Base-by-base conservation (phyloP, 1,140 invertebrate species). In the Neuroterus valhalla region DNA sequence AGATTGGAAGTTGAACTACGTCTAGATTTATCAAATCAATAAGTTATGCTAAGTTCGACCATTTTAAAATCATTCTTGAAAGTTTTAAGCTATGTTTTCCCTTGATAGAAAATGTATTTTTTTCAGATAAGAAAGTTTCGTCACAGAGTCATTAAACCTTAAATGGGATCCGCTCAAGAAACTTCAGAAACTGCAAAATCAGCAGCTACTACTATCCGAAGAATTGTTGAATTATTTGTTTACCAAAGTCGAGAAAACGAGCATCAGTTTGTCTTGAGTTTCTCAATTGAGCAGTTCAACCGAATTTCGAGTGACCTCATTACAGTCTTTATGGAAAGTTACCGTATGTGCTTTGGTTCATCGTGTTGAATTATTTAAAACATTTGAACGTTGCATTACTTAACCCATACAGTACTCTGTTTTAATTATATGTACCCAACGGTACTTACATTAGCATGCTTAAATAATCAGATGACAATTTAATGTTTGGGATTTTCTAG, bases 241-340 rank as follows among this genome's bases (percentile, higher is more conserved):
- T 62, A 62, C 52, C 52, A 62, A 62, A 55, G 52, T 31, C 52
- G 10, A 62, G 52, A 15, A 62, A 62, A 62, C 23, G 52, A 26
- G 52, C 52, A 26, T 62, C 23, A 62, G 52, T 62, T 62, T 62
- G 52, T 62, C 52, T 62, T 62, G 23, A 14, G 23, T 62, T 62
- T 62, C 52, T 15, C 21, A 62, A 62, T 26, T 62, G 26, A 31
- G 23, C 15, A 62, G 52, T 26, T 21, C 14, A 62, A 62, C 52
- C 26, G 12, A 10, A 21, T 23, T 52, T 52, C 50, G 2, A 19
- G 52, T 62, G 52, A 62, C 23, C 52, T 26, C 23, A 21, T 62
- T 62, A 31, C 23, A 62, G 26, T 62, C 23, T 31, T 62, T 31
- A 62, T 62, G 52, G 4, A 26, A 31, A 62, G 14, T 62, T 15